phyloP scores from a whole-genome alignment of 2,797 vertebrate species.

The Pangasius mekongensis region DNA sequence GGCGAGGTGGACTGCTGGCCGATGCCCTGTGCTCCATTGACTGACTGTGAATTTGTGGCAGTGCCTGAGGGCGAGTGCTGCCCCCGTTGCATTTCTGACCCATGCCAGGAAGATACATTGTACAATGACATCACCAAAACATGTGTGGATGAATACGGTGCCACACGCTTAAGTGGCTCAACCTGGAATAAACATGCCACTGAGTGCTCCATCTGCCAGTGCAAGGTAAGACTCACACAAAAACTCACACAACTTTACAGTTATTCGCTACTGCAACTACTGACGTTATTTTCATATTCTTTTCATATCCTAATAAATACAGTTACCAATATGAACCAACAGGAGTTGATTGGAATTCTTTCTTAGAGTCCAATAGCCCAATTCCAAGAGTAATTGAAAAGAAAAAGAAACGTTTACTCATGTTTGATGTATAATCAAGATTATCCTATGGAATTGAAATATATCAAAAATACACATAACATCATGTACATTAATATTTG shows the following conservation, averaged over 20 bases:
- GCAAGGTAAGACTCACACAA: conserved; percentile 77
- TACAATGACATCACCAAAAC: conserved; percentile 87
- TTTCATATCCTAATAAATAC: background rate
- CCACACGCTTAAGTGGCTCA: conserved; percentile 84
- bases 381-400: background rate
- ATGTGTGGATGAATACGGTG: conserved; percentile 81
- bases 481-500: too few relatives aligned
- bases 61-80: conserved; percentile 84
- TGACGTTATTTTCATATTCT: background rate
- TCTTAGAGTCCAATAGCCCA: background rate
- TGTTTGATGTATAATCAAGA: background rate
- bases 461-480: background rate
- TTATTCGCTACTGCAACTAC: background rate
- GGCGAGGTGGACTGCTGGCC: conserved; percentile 90
- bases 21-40: conserved; percentile 76
- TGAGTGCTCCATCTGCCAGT: conserved; percentile 86
- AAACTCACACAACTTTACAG: background rate
- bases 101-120: conserved; percentile 82
- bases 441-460: background rate
- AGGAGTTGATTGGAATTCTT: background rate
- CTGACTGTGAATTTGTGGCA: conserved; percentile 83
- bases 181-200: conserved; percentile 88
- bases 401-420: background rate
- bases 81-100: conserved; percentile 80
- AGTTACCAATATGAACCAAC: background rate